Percentiles rank a stretch among this genome's conserved stretches.
These are phyloP conservation scores for Sturmia bella DNA, from an alignment of 2,888 invertebrate genomes.

Conservation along the genomic window DNA sequence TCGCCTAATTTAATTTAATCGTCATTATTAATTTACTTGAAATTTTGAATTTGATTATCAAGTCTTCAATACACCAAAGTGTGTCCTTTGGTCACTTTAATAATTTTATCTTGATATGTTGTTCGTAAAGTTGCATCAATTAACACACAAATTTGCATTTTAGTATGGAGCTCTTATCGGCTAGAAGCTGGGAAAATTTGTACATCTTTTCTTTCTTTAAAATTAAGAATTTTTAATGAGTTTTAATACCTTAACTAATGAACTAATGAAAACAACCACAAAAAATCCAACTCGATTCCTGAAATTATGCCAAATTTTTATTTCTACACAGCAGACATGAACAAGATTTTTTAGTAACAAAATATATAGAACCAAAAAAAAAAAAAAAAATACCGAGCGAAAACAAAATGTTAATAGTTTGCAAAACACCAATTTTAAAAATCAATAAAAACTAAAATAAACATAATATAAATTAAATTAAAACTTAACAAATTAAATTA, in stretches of 20 bases:
- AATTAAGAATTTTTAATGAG: conserved; percentile 9
- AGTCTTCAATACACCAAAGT: conserved; percentile 11
- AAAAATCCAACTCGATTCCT: conserved; percentile 70
- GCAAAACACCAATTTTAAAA: conserved; percentile 72
- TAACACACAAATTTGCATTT: background rate
- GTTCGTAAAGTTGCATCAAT: background rate
- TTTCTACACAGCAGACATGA: conserved; percentile 66
- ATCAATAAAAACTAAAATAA: conserved; percentile 39
- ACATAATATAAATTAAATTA: conserved; percentile 48
- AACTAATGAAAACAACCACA: conserved; percentile 56
- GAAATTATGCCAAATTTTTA: conserved; percentile 73
- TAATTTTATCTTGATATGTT: background rate
- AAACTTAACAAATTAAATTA: conserved; percentile 30
- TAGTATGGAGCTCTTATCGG: background rate
- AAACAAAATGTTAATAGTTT: conserved; percentile 73
- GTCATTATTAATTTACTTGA: too few species aligned
- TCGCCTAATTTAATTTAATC: too few species aligned
- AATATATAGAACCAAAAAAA: conserved; percentile 55
- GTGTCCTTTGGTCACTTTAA: background rate
- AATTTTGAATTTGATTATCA: too few species aligned
- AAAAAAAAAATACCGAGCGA: conserved; percentile 50
- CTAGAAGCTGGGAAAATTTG: background rate
- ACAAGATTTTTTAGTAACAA: conserved; percentile 37
- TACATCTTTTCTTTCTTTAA: background rate
- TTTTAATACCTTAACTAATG: conserved; percentile 9